Evolutionary conservation across 2,797 vertebrate species (phyloP).

Genomic region (Notamacropus eugenii): DNA sequence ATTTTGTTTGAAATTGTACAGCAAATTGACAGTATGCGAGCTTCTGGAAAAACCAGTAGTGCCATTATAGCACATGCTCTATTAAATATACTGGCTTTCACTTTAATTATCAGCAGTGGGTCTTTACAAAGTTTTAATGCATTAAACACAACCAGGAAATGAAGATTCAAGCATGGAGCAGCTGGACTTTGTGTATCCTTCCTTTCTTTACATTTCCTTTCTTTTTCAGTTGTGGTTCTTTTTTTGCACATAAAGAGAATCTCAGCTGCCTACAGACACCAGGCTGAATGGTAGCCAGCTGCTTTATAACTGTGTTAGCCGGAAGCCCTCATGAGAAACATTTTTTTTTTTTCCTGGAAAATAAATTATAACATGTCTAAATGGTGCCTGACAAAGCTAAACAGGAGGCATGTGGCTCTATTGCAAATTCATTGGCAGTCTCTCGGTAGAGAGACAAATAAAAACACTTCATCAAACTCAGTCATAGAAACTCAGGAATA

Average conservation of each 20-base stretch:
- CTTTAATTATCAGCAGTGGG: not conserved
- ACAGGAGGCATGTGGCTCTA: conserved; percentile 87
- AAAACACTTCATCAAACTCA: conserved; percentile 95
- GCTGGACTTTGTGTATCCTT: not conserved
- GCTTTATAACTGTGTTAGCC: conserved; percentile 89
- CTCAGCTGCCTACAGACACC: conserved; percentile 82
- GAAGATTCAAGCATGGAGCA: not conserved
- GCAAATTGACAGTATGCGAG: not conserved
- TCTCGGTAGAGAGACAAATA: conserved; percentile 88
- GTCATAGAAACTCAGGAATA: conserved; percentile 91
- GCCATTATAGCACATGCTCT: not conserved
- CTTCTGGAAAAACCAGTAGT: not conserved
- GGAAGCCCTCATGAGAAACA: conserved; percentile 88
- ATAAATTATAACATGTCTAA: conserved; percentile 91
- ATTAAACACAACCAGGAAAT: not conserved
- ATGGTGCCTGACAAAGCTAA: conserved; percentile 89
- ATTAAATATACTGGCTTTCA: not conserved
- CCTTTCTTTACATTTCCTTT: conserved; percentile 25
- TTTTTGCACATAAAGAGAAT: conserved; percentile 75
- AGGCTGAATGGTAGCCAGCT: conserved; percentile 86
- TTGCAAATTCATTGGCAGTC: conserved; percentile 89
- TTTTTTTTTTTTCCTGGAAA: conserved; percentile 84
- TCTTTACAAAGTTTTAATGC: not conserved
- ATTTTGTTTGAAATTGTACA: not conserved
- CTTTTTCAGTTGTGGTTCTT: conserved; percentile 51